phyloP scores from a whole-genome alignment of 2,113 vertebrate species.

The Rhineura floridana region DNA sequence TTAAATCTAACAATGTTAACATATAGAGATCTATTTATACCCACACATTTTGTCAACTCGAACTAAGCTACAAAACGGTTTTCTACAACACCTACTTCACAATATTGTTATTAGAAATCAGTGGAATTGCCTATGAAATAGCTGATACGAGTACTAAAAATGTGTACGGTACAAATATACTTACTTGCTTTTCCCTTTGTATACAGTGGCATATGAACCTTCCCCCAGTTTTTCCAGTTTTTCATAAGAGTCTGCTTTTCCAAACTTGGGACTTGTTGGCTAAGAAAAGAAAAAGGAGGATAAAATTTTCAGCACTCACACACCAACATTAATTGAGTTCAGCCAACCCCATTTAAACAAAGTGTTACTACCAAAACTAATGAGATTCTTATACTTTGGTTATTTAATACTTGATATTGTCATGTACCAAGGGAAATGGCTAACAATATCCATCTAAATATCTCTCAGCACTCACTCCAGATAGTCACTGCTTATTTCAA shows the following conservation, averaged over 20 bases:
- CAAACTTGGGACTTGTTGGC: slow-evolving; percentile 98
- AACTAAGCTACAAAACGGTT: too few species aligned
- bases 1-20: too few species aligned
- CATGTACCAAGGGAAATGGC: neutral
- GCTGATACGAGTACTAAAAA: neutral
- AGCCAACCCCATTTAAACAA: slow-evolving; percentile 19
- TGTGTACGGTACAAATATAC: slow-evolving; percentile 55
- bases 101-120: neutral
- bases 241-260: slow-evolving; percentile 97
- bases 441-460: slow-evolving; percentile 16
- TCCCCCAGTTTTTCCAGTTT: slow-evolving; percentile 98
- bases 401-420: neutral
- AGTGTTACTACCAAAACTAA: slow-evolving; percentile 20
- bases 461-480: slow-evolving; percentile 15
- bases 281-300: slow-evolving; percentile 66
- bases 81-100: neutral
- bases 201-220: slow-evolving; percentile 97
- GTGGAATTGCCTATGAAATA: neutral
- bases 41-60: too few species aligned
- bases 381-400: neutral
- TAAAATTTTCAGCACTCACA: slow-evolving; percentile 30
- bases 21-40: too few species aligned
- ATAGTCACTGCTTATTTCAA: neutral
- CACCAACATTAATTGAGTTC: neutral
- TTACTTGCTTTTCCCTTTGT: slow-evolving; percentile 99